Evolutionary conservation across 2,888 invertebrate genomes (phyloP), one percentile per base, ranked within the genome.

Genomic region (Chloromyia formosa): DNA sequence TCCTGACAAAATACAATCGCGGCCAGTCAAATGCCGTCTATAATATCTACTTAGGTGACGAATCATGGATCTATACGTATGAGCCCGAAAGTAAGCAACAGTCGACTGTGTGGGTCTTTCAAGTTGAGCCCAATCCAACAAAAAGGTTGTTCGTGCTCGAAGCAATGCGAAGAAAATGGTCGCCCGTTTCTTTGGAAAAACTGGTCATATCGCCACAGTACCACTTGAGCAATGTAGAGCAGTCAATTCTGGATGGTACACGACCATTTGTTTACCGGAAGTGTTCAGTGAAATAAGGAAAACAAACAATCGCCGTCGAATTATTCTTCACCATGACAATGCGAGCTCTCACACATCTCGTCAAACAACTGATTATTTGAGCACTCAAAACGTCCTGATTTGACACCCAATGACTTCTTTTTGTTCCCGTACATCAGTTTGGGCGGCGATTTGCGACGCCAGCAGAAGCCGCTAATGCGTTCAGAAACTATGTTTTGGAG

Each of bases 261-360:
- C 22, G 20, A 16, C 20, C 66, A 66, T 66, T 66, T 66, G 20
- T 49, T 78, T 78, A 73, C 75, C 75, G 40, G 74, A 75, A 60
- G 72, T 75, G 45, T 75, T 77, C 64, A 72, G 62, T 45, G 75
- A 78, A 77, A 78, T 79, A 20, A 68, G 75, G 42, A 77, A 78
- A 77, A 78, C 61, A 10, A 77, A 74, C 75, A 1, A 16, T 40
- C 45, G 56, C 73, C 14, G 73, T 0, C 58, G 73, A 53, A 76
- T 76, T 69, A 76, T 74, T 73, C 68, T 77, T 20, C 74, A n/a
- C n/a, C n/a, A 76, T 58, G 74, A 76, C 74, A 75, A 76, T 75
- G 69, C 76, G 16, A 73, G 73, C 73, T 73, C 56, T 4, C 71
- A 75, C 77, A 54, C 23, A 66, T 49, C 66, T 5, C 5, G 1